Base-by-base conservation (phyloP, 2,113 vertebrate species). In the Phasianus colchicus region DNA sequence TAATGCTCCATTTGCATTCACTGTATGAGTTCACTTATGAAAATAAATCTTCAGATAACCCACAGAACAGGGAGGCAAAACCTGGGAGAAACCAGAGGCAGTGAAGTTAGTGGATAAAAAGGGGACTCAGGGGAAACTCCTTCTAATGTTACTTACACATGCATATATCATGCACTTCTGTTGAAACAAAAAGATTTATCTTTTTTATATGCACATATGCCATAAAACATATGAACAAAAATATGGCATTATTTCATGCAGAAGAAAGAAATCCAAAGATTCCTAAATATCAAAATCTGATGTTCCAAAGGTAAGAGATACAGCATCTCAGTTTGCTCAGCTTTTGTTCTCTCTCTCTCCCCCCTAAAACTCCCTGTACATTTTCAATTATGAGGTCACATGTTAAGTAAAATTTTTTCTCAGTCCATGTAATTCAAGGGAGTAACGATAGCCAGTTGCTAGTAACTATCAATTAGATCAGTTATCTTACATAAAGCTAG, bases 31-130 rank as follows among this genome's bases (percentile, higher is more conserved):
- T 94, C 86, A 83, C 80, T 92, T 90, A 69, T 60, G 72, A 81
- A 96, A 96, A 95, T 95, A 95, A 96, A 95, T 96, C 92, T 95
- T 94, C 70, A 88, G 55, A 92, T 90, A 95, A 88, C 42, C 38
- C 86, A 83, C 79, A 90, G 89, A 78, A 88, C 47, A 83, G 70
- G 69, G 88, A 90, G 38, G 76, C 76, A 90, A 90, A 83, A 81
- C 10, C 61, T 83, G 65, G 61, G 42, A 81, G 86, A 88, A 94
- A 79, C 7, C 76, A 96, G 86, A 90, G 67, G 79, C 72, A 90
- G 55, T 52, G 38, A 73, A 88, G 42, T 71, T 77, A 90, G 72
- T 77, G 65, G 72, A 86, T 91, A 71, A 71, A 92, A 89, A 92
- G 25, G 3, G 1, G 20, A 11, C 90, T 90, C 95, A 92, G 57